These are phyloP conservation scores for Corapipo altera DNA, from an alignment of 2,113 vertebrate species.

Conservation along the genomic window DNA sequence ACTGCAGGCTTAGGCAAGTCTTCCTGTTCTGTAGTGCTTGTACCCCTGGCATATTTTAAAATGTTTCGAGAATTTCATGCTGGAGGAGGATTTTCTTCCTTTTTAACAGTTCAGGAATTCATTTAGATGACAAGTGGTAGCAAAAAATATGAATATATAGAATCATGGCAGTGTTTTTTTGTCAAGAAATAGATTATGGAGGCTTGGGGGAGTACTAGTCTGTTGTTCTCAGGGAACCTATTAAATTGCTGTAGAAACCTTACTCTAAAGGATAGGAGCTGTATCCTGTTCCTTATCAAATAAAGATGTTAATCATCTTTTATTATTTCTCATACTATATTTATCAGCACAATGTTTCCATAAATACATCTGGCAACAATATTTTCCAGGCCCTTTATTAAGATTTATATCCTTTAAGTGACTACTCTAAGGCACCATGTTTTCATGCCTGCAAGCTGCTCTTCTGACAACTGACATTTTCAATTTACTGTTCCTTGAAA, in stretches of 20 bases:
- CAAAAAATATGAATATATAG: neutral
- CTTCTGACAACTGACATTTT: neutral
- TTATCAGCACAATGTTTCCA: neutral
- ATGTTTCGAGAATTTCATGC: neutral
- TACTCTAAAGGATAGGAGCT: neutral
- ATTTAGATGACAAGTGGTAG: neutral
- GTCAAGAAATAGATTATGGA: neutral
- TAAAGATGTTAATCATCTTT: neutral
- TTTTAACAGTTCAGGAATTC: neutral
- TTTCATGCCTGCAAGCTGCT: neutral
- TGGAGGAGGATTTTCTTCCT: neutral
- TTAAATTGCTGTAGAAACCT: neutral
- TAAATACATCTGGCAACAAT: neutral
- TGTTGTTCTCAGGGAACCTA: neutral
- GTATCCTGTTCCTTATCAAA: constrained; percentile 11
- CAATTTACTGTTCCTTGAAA: neutral
- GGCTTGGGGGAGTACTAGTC: neutral
- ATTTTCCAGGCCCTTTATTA: constrained; percentile 8
- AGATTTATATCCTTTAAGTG: neutral
- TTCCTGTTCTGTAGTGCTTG: neutral
- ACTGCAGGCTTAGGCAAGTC: neutral
- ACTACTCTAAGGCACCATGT: neutral
- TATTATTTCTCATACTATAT: neutral
- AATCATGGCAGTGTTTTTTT: neutral
- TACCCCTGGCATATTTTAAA: neutral